These are phyloP conservation scores for Drosophila littoralis DNA, from an alignment of 1,140 invertebrate genomes.

Conservation along the genomic window DNA sequence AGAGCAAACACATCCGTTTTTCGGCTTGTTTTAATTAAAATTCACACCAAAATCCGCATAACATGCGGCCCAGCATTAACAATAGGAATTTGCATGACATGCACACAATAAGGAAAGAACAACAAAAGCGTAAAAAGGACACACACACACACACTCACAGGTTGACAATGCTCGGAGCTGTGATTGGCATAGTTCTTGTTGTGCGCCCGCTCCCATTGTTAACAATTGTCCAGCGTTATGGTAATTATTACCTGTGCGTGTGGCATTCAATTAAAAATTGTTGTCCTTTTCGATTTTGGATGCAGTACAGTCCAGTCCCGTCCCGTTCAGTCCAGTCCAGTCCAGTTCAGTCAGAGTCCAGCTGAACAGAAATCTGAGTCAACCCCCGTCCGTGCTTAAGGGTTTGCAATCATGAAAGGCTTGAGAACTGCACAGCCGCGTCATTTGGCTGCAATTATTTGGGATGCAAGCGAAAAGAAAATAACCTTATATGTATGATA, in stretches of 20 bases:
- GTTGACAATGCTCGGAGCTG: neutral
- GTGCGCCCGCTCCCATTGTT: conserved; percentile 14
- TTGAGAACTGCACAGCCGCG: conserved; percentile 48
- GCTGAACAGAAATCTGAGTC: neutral
- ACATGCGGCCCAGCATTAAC: conserved; percentile 22
- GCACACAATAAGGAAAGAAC: conserved; percentile 27
- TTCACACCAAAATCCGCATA: conserved; percentile 38
- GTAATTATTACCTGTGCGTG: conserved; percentile 69
- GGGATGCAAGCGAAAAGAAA: conserved; percentile 10
- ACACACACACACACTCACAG: conserved; percentile 20
- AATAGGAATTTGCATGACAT: conserved; percentile 58
- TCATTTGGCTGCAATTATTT: conserved; percentile 77
- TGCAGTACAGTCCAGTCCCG: neutral
- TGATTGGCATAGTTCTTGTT: conserved; percentile 16
- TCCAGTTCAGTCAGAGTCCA: neutral
- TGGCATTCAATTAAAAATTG: conserved; percentile 69
- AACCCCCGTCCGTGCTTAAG: conserved; percentile 8
- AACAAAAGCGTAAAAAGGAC: neutral
- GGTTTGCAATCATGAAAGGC: conserved; percentile 32
- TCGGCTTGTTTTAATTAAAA: conserved; percentile 59
- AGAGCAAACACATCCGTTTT: neutral
- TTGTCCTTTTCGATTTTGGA: conserved; percentile 12
- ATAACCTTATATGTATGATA: conserved; percentile 1
- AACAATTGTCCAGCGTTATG: conserved; percentile 36
- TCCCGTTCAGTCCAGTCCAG: neutral